Base-by-base conservation (phyloP, 92 coral and sea anemone genomes). In the Meandrina meandrites region DNA sequence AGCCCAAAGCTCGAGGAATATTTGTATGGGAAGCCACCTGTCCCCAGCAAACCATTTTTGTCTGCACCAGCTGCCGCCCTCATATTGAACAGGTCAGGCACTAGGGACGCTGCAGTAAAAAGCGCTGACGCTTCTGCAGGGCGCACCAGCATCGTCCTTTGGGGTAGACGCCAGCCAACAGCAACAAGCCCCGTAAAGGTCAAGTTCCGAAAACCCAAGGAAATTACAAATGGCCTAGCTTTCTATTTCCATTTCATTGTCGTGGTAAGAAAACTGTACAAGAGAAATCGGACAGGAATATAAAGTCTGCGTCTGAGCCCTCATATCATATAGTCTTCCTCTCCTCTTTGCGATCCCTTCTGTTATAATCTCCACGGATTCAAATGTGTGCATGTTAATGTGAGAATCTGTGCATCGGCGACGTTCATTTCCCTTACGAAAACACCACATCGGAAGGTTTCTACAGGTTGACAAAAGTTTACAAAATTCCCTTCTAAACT, bases 401-500 rank as follows among this genome's bases (percentile, higher is more conserved):
- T 30, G 36, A 54, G 75, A 8, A 1, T 83, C 80, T 48, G 32
- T 50, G 18, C 27, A 27, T 31, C 56, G 57, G 15, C 56, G 34
- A 9, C n/a, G 54, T 27, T 75, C 28, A 5, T 21, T 15, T 60
- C 56, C 35, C 72, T 40, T 58, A 14, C 36, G 56, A 37, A 53
- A 57, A 48, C 81, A 57, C 37, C 66, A 34, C 75, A 40, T 15
- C 80, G 56, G 1, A 11, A 27, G 2, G 15, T 28, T 84, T 54
- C 74, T 84, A 37, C 72, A 34, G 22, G 40, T 21, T 8, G 53
- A 28, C 57, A 71, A 73, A 2, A 84, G 35, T 84, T 75, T 74
- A 27, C 56, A 74, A 27, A 84, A 74, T 34, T 84, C 87, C 13
- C 27, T 30, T 72, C 84, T 88, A 67, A 88, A 91, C 75, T 88